Evolutionary conservation across 2,888 invertebrate species (phyloP).

Genomic region (Eurytoma adleriae): DNA sequence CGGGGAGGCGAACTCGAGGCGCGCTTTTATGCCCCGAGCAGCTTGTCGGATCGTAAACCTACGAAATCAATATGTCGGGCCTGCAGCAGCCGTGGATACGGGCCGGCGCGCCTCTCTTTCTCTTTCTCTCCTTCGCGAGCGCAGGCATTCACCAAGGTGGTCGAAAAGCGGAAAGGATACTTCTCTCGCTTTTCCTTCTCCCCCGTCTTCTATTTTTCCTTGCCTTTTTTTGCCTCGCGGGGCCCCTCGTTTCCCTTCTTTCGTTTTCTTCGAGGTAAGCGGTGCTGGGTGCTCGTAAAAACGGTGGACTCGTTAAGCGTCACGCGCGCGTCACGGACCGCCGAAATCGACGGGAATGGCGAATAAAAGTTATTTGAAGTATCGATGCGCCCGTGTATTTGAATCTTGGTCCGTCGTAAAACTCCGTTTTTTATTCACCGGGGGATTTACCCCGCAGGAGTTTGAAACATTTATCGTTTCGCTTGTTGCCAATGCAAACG

Average conservation of each 20-base stretch:
- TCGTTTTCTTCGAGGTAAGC: conserved; percentile 24
- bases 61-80: conserved; percentile 58
- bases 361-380: conserved; percentile 51
- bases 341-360: conserved; percentile 32
- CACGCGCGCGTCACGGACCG: neutral
- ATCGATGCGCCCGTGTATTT: conserved; percentile 35
- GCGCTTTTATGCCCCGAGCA: conserved; percentile 57
- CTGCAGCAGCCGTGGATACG: conserved; percentile 8
- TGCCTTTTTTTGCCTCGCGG: neutral
- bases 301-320: conserved; percentile 35
- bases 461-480: conserved; percentile 2
- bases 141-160: conserved; percentile 1
- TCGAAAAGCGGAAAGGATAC: conserved; percentile 21
- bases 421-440: conserved; percentile 15
- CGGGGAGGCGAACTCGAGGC: conserved; percentile 1
- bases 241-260: neutral
- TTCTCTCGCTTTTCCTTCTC: conserved; percentile 14
- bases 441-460: neutral
- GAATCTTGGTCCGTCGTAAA: conserved; percentile 38
- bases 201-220: neutral
- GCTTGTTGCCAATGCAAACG: neutral
- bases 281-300: conserved; percentile 37
- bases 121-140: neutral
- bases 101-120: conserved; percentile 18
- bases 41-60: conserved; percentile 65